A percentile compares a stretch with the other conserved stretches of the same genome.
Evolutionary conservation across 2,888 invertebrate species (phyloP).

Genomic region (Cephus nigrinus): DNA sequence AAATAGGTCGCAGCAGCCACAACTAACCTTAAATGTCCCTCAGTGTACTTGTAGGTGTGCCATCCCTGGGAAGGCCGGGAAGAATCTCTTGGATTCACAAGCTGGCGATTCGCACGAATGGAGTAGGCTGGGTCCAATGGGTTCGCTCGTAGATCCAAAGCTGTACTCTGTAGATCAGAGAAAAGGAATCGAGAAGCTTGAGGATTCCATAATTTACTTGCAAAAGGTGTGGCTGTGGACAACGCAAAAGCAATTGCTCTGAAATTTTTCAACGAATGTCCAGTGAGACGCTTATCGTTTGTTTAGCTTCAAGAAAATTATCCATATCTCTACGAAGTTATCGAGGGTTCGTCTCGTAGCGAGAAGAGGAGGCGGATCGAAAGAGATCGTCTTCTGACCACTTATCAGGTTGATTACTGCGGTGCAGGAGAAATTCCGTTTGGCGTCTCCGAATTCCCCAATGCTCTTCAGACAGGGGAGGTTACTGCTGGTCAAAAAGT

Average conservation of each 20-base stretch:
- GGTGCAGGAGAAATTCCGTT: background rate
- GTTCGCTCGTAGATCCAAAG: slow-evolving; percentile 73
- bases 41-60: too few species aligned
- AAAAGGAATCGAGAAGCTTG: slow-evolving; percentile 68
- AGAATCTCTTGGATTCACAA: slow-evolving; percentile 37
- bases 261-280: slow-evolving; percentile 14
- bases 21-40: background rate
- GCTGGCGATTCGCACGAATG: slow-evolving; percentile 48
- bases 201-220: slow-evolving; percentile 74
- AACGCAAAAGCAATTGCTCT: background rate
- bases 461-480: background rate
- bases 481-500: slow-evolving; percentile 13
- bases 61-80: background rate
- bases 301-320: slow-evolving; percentile 73
- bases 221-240: slow-evolving; percentile 67
- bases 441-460: background rate
- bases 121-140: slow-evolving; percentile 70
- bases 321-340: slow-evolving; percentile 74
- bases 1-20: slow-evolving; percentile 2
- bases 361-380: slow-evolving; percentile 71
- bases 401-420: slow-evolving; percentile 75
- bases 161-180: slow-evolving; percentile 67
- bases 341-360: slow-evolving; percentile 72
- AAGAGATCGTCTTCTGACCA: slow-evolving; percentile 69
- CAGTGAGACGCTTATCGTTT: slow-evolving; percentile 16